phyloP scores from a whole-genome alignment of 2,113 vertebrate genomes.

The Leucoraja erinaceus region DNA sequence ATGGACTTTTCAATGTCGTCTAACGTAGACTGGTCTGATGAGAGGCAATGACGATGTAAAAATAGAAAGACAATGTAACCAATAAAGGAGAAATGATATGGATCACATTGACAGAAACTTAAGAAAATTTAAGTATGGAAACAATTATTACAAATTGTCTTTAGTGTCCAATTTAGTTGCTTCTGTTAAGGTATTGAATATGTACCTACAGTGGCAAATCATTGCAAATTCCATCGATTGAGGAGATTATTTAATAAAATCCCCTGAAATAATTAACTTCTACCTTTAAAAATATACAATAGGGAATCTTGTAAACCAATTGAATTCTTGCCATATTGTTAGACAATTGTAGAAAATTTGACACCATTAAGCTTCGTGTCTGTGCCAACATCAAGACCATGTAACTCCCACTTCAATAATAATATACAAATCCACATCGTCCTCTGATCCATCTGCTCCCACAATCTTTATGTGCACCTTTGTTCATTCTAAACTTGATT shows the following conservation, averaged over 20 bases:
- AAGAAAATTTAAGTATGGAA: background rate
- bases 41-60: background rate
- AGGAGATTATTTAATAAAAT: background rate
- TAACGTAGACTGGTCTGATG: constrained; percentile 78
- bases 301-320: background rate
- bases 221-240: background rate
- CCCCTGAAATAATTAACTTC: background rate
- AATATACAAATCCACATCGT: no score
- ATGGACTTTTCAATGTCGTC: constrained; percentile 93
- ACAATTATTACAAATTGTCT: no score
- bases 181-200: background rate
- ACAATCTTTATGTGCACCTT: no score
- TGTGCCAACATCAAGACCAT: no score
- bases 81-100: background rate
- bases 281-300: background rate
- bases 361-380: no score
- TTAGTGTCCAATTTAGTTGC: background rate
- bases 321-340: no score
- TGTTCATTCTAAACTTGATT: no score
- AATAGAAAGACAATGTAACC: background rate
- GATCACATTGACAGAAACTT: background rate
- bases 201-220: background rate
- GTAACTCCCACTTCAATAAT: no score
- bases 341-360: no score
- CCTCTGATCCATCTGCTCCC: no score